Percentiles rank a stretch among this genome's conserved stretches.
phyloP scores from a whole-genome alignment of 1,140 invertebrate genomes.

The Apocrypta bakeri region DNA sequence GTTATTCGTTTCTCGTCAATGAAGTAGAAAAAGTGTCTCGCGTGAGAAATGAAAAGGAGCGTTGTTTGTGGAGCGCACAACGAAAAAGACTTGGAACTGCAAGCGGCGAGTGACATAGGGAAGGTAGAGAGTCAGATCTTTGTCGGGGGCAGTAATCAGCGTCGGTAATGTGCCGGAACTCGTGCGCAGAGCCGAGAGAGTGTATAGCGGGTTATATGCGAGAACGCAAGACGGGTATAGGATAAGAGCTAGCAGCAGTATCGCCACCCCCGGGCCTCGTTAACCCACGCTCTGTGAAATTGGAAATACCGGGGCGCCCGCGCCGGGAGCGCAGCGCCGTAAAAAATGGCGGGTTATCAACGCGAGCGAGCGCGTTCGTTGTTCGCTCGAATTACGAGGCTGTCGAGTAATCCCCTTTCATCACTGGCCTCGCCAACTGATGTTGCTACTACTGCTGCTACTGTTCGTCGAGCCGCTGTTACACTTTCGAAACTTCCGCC shows the following conservation, averaged over 20 bases:
- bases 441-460: no score
- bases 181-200: constrained; percentile 22
- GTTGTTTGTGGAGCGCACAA: no score
- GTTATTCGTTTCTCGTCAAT: no score
- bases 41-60: no score
- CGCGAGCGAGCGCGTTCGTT: constrained; percentile 38
- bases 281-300: constrained; percentile 74
- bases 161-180: constrained; percentile 72
- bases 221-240: background rate
- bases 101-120: constrained; percentile 68
- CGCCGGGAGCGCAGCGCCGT: constrained; percentile 6
- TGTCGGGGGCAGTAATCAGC: constrained; percentile 67
- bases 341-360: constrained; percentile 60
- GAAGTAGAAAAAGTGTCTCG: no score
- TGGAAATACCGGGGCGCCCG: constrained; percentile 65
- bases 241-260: background rate
- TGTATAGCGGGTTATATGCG: background rate
- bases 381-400: constrained; percentile 40
- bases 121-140: constrained; percentile 42
- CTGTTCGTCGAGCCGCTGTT: constrained; percentile 11
- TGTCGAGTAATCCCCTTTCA: constrained; percentile 56
- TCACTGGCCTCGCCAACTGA: constrained; percentile 14
- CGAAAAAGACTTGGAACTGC: constrained; percentile 34
- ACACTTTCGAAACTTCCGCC: background rate
- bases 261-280: constrained; percentile 67